phyloP scores from a whole-genome alignment of 2,888 invertebrate species.

The Dioctria rufipes region DNA sequence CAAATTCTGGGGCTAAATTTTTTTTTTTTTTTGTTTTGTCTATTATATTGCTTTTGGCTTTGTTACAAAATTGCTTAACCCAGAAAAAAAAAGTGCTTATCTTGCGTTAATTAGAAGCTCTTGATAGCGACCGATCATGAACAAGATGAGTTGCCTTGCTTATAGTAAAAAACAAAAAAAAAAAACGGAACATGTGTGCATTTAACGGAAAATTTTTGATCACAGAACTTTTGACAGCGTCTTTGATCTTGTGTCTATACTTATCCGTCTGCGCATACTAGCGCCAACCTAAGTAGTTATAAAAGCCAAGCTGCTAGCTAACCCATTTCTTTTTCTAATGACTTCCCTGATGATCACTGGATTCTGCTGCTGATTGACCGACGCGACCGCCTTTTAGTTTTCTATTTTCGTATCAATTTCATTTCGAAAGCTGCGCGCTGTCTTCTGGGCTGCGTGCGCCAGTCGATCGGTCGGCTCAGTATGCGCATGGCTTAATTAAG shows the following conservation, averaged over 20 bases:
- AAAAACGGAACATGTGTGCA: neutral
- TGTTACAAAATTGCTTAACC: slow-evolving; percentile 40
- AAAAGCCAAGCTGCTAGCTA: neutral
- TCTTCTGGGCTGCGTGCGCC: too few species aligned
- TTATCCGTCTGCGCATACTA: neutral
- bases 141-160: neutral
- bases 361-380: neutral
- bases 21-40: slow-evolving; percentile 13
- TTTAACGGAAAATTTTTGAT: slow-evolving; percentile 4
- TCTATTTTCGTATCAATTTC: slow-evolving; percentile 51
- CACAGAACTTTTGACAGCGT: neutral
- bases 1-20: neutral
- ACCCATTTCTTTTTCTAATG: slow-evolving; percentile 28
- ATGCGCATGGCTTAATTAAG: slow-evolving; percentile 11
- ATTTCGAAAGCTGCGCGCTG: slow-evolving; percentile 39
- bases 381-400: neutral
- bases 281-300: neutral
- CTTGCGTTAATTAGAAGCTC: slow-evolving; percentile 27
- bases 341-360: slow-evolving; percentile 1
- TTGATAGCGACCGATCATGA: slow-evolving; percentile 17
- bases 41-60: neutral
- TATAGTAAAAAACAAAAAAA: neutral
- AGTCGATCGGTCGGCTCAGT: too few species aligned
- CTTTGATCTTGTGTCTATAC: too few species aligned
- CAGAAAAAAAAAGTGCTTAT: slow-evolving; percentile 31